phyloP scores from a whole-genome alignment of 1,140 invertebrate genomes.

The Leptoteleia sp. region DNA sequence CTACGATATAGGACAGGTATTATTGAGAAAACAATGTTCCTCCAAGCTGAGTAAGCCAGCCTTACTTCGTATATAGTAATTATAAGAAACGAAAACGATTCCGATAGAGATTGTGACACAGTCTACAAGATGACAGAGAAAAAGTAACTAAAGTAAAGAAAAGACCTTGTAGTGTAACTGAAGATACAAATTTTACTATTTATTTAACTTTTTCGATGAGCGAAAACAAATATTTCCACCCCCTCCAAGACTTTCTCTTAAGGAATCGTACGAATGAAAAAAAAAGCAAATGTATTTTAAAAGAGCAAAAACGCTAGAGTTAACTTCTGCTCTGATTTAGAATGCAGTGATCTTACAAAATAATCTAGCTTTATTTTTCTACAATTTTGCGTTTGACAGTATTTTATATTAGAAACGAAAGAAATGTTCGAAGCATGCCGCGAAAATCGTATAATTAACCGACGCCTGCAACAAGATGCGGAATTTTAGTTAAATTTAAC shows the following conservation, averaged over 20 bases:
- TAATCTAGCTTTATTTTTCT: conserved; percentile 79
- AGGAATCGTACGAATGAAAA: conserved; percentile 31
- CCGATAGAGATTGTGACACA: conserved; percentile 29
- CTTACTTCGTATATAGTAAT: conserved; percentile 74
- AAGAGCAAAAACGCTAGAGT: conserved; percentile 34
- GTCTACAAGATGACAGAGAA: conserved; percentile 18
- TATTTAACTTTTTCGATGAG: conserved; percentile 52
- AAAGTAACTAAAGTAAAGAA: too few species aligned
- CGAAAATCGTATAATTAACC: too few species aligned
- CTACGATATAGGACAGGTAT: conserved; percentile 59
- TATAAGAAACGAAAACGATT: conserved; percentile 43
- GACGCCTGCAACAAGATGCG: too few species aligned
- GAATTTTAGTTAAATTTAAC: too few species aligned
- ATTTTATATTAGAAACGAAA: conserved; percentile 68
- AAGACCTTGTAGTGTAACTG: conserved; percentile 41
- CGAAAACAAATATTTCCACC: not conserved
- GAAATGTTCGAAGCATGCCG: too few species aligned
- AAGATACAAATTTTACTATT: conserved; percentile 40
- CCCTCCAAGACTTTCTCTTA: conserved; percentile 10
- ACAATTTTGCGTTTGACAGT: conserved; percentile 76
- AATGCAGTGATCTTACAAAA: conserved; percentile 67
- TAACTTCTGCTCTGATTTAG: conserved; percentile 50
- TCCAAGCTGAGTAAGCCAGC: conserved; percentile 80
- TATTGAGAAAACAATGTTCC: conserved; percentile 79
- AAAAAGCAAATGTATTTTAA: conserved; percentile 52